Evolutionary conservation across 2,113 vertebrate genomes (phyloP).

Genomic region (Camelus bactrianus): DNA sequence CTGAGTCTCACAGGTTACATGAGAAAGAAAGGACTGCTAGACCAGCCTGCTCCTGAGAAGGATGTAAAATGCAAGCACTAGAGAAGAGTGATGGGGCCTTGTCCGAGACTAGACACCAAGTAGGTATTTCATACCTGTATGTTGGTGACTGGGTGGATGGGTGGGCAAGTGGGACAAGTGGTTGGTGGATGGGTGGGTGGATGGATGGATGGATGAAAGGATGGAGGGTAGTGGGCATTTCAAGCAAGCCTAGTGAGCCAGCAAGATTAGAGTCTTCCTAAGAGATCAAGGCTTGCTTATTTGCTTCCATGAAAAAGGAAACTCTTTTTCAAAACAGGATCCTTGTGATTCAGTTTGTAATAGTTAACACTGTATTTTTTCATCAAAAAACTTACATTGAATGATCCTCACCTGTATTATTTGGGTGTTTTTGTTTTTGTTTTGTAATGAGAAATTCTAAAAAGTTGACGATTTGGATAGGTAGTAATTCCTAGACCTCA

Average conservation of each 20-base stretch:
- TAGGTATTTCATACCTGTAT: conserved; percentile 29
- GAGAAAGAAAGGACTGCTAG: conserved; percentile 3
- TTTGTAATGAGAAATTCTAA: neutral
- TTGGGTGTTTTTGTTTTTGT: neutral
- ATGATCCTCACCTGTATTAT: neutral
- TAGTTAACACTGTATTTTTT: neutral
- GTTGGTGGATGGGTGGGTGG: neutral
- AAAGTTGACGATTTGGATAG: neutral
- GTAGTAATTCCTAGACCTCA: neutral
- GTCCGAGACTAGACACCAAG: neutral
- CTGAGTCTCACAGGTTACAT: conserved; percentile 17
- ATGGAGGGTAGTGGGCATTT: neutral
- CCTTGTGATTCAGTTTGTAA: neutral
- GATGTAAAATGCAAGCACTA: neutral
- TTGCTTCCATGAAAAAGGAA: neutral
- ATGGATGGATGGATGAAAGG: neutral
- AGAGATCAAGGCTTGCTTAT: neutral
- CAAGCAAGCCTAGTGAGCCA: neutral
- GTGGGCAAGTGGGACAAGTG: neutral
- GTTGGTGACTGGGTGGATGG: neutral
- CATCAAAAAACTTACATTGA: neutral
- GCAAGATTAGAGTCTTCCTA: neutral
- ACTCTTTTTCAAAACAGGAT: conserved; percentile 12
- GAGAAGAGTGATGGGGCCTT: neutral
- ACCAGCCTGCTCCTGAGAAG: neutral